A percentile compares a stretch with the other conserved stretches of the same genome.
These are phyloP conservation scores for Ashinkailepas kermadecensis DNA, from an alignment of 2,888 invertebrate species.

Conservation along the genomic window DNA sequence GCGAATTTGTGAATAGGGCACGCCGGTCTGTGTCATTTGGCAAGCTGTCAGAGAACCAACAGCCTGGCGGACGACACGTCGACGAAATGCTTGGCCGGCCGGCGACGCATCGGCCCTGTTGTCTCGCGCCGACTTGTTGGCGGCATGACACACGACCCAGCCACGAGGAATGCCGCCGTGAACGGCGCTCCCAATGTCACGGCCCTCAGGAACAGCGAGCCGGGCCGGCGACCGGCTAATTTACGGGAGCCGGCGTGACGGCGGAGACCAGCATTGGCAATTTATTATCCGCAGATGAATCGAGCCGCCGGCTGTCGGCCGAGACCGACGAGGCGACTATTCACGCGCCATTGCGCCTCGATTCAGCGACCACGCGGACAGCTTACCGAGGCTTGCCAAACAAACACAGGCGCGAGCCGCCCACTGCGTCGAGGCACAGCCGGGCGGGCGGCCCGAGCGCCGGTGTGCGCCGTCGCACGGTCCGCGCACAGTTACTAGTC, in stretches of 20 bases:
- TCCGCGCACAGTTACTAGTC: background rate
- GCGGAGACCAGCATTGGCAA: background rate
- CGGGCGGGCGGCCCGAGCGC: background rate
- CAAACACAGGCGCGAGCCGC: background rate
- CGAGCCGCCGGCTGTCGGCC: background rate
- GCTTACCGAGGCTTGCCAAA: background rate
- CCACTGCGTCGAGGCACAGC: background rate
- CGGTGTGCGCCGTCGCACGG: background rate
- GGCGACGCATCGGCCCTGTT: background rate
- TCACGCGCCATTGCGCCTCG: background rate
- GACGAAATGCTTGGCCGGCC: background rate
- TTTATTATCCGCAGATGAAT: background rate
- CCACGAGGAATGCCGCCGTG: too few relatives aligned
- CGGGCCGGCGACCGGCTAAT: background rate
- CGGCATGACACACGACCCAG: background rate
- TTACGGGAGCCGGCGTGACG: background rate
- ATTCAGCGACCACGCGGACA: background rate
- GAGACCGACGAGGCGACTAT: background rate
- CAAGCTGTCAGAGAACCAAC: background rate
- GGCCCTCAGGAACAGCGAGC: background rate
- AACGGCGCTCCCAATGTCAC: background rate
- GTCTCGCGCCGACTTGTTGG: background rate
- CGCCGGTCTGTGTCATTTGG: background rate
- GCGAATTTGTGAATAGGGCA: background rate
- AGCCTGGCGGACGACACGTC: background rate